A percentile compares a stretch with the other conserved stretches of the same genome.
phyloP scores from a whole-genome alignment of 2,113 vertebrate species.

The Gasterosteus aculeatus region DNA sequence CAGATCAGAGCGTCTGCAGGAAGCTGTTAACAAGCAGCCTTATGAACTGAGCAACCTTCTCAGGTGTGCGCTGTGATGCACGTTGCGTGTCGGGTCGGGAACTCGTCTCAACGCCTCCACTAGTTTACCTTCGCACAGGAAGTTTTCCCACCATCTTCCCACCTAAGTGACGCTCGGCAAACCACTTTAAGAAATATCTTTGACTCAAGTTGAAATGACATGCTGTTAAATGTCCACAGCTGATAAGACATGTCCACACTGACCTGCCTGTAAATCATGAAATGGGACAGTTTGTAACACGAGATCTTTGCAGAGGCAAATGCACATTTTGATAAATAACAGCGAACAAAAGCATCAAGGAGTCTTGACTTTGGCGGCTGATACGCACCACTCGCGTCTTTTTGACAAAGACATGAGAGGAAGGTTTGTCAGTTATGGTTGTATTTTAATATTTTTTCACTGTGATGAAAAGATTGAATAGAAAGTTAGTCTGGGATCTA shows the following conservation, averaged over 20 bases:
- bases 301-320: too few relatives aligned
- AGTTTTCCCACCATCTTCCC: too few relatives aligned
- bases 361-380: constrained; percentile 27
- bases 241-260: not conserved
- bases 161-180: not conserved
- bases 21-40: constrained; percentile 10
- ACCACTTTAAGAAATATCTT: too few relatives aligned
- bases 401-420: not conserved
- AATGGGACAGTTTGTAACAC: constrained; percentile 51
- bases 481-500: not conserved
- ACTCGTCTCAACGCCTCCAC: too few relatives aligned
- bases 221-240: too few relatives aligned
- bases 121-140: too few relatives aligned
- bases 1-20: not conserved
- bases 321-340: constrained; percentile 49
- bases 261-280: constrained; percentile 51
- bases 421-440: not conserved
- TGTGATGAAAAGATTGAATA: not conserved
- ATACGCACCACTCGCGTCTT: constrained; percentile 1
- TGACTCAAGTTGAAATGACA: too few relatives aligned
- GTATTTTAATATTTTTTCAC: constrained; percentile 1
- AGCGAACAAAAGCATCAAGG: constrained; percentile 52
- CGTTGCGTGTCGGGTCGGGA: too few relatives aligned
- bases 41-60: not conserved
- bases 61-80: not conserved